A percentile compares a stretch with the other conserved stretches of the same genome.
phyloP scores from a whole-genome alignment of 2,113 vertebrate genomes.

The Ictidomys tridecemlineatus region DNA sequence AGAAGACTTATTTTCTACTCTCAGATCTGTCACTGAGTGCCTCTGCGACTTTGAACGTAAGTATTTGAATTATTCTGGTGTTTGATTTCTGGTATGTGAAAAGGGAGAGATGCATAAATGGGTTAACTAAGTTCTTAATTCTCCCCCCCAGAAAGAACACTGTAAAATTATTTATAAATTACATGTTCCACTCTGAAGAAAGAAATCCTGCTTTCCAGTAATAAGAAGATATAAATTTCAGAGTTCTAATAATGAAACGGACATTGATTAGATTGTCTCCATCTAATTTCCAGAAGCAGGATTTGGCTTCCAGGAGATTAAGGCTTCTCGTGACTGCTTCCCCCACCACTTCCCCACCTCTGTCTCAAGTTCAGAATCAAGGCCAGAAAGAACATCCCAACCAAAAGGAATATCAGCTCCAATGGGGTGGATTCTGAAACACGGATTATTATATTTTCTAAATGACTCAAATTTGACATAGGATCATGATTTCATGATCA shows the following conservation, averaged over 20 bases:
- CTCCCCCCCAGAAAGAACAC: not conserved
- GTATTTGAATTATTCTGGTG: not conserved
- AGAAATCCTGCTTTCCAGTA: not conserved
- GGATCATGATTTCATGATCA: not conserved
- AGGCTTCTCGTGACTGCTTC: not conserved
- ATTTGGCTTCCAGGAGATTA: not conserved
- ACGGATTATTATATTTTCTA: not conserved
- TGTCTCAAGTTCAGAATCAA: not conserved
- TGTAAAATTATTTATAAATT: not conserved
- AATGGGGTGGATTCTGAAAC: not conserved
- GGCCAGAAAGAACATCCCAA: not conserved
- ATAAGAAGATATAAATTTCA: not conserved
- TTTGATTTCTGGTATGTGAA: not conserved
- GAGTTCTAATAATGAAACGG: not conserved
- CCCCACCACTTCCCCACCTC: no score
- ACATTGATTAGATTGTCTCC: not conserved
- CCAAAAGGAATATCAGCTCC: not conserved
- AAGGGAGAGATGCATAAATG: not conserved
- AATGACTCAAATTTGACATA: not conserved
- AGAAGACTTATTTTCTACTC: not conserved
- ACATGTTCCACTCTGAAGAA: not conserved
- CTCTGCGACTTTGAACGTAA: not conserved
- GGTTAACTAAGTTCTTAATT: not conserved
- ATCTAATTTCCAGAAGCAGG: not conserved
- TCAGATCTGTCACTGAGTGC: not conserved